A percentile compares a stretch with the other conserved stretches of the same genome.
Conservation (phyloP, 2,113 vertebrate genomes). For the Tenebrosternarchus preto region DNA sequence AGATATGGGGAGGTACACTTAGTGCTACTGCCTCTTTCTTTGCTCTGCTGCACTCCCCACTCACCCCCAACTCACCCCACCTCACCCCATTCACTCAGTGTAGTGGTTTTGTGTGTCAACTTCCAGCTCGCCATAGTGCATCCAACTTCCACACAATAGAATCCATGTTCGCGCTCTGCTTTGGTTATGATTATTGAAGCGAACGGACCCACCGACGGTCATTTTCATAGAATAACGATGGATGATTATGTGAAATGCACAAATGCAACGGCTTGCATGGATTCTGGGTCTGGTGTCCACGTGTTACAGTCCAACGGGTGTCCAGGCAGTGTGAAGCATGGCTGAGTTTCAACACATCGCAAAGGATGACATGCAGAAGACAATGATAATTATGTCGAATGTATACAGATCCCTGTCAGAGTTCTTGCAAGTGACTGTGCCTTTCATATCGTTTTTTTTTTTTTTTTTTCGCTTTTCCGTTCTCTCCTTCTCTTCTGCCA, state of each 20-base stretch:
- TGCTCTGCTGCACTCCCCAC: neutral
- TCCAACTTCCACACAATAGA: neutral
- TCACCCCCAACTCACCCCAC: too few species aligned
- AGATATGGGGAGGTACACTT: conserved; percentile 86
- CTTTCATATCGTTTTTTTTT: neutral
- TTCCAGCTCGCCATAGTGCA: neutral
- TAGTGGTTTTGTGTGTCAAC: neutral
- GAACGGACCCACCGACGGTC: neutral
- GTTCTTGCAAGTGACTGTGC: neutral
- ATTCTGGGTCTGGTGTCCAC: neutral
- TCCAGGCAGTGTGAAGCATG: neutral
- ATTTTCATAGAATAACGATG: neutral
- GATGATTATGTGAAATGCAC: neutral
- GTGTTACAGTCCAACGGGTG: neutral
- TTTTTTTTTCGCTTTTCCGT: conserved; percentile 6
- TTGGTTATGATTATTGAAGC: neutral
- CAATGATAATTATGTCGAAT: neutral
- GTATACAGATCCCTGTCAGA: neutral
- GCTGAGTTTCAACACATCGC: neutral
- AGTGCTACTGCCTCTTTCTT: neutral
- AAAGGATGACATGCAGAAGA: neutral
- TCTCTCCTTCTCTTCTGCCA: neutral
- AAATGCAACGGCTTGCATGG: neutral
- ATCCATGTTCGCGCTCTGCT: conserved; percentile 24
- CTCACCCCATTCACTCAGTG: neutral